Conservation (phyloP, 2,797 vertebrate species). For the Agapornis canus region DNA sequence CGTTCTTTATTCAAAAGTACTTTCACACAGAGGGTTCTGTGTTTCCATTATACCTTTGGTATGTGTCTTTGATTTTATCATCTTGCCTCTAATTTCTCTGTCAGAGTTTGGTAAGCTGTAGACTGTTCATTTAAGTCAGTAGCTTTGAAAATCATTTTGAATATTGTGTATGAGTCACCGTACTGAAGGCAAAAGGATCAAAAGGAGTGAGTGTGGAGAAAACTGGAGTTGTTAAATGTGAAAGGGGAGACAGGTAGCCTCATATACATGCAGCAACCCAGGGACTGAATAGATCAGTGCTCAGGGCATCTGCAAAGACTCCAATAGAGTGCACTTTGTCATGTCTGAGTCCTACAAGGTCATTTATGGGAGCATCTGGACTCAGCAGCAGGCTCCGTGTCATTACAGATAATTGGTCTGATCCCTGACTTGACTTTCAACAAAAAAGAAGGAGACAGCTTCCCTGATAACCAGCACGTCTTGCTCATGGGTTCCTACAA, state of each 20-base stretch:
- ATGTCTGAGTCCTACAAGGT: rapidly evolving
- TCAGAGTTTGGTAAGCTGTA: background rate
- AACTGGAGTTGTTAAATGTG: background rate
- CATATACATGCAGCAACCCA: background rate
- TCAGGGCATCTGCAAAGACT: background rate
- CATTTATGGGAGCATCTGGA: background rate
- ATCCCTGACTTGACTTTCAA: background rate
- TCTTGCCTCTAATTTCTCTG: constrained; percentile 7
- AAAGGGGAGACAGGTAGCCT: background rate
- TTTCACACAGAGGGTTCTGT: constrained; percentile 7
- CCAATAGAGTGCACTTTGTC: rapidly evolving
- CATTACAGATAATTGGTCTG: background rate
- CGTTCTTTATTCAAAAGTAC: constrained; percentile 10
- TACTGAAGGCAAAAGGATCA: background rate
- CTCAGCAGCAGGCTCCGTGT: background rate
- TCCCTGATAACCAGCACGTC: background rate
- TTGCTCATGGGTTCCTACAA: background rate
- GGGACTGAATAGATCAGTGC: background rate
- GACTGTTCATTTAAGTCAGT: background rate
- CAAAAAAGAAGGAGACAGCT: background rate
- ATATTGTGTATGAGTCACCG: background rate
- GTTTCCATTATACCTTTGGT: constrained; percentile 27
- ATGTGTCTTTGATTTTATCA: constrained; percentile 38
- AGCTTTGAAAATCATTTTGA: constrained; percentile 23
- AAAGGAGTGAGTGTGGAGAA: background rate